Evolutionary conservation across 2,888 invertebrate genomes (phyloP).

Genomic region (Thera britannica): DNA sequence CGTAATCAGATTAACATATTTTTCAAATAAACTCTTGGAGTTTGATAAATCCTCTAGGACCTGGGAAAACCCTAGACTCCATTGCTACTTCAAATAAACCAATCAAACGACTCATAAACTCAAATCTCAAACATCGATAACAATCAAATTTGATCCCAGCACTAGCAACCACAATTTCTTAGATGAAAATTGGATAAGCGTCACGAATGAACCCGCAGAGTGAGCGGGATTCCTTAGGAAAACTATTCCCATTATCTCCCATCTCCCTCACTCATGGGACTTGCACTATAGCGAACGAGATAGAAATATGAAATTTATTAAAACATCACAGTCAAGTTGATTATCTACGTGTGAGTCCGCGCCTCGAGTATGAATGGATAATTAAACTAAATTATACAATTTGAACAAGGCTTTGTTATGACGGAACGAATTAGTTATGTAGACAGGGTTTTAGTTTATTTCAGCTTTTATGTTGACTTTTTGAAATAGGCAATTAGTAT

Average conservation of each 20-base stretch:
- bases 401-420: constrained; percentile 62
- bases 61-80: neutral
- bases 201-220: constrained; percentile 65
- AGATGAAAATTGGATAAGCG: constrained; percentile 69
- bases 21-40: too few species aligned
- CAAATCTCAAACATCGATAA: constrained; percentile 7
- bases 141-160: constrained; percentile 36
- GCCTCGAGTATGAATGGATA: constrained; percentile 65
- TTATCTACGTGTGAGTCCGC: constrained; percentile 77
- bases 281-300: constrained; percentile 47
- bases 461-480: constrained; percentile 31
- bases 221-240: constrained; percentile 50
- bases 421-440: constrained; percentile 47
- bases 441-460: constrained; percentile 46
- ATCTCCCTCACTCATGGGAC: constrained; percentile 38
- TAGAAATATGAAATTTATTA: constrained; percentile 63
- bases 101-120: neutral
- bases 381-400: constrained; percentile 70
- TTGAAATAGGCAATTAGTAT: constrained; percentile 17
- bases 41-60: too few species aligned
- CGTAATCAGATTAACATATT: too few species aligned
- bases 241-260: constrained; percentile 47
- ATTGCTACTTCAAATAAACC: neutral
- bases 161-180: constrained; percentile 55
- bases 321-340: constrained; percentile 67